Base-by-base conservation (phyloP, 2,113 vertebrate species). In the Pandion haliaetus region DNA sequence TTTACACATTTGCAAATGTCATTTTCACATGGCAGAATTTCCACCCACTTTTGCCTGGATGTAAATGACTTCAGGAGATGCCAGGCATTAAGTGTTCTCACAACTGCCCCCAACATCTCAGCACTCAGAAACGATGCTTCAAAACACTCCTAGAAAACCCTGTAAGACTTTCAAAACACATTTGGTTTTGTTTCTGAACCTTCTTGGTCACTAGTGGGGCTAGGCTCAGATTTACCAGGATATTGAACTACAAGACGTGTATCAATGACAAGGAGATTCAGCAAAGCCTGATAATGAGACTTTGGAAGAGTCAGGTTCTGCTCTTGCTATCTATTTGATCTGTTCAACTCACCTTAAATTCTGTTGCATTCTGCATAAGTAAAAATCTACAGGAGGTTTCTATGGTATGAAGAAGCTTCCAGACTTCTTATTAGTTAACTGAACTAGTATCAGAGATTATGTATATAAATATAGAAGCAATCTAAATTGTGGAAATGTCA, bases 81-180 rank as follows among this genome's bases (percentile, higher is more conserved):
- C 69, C 95, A 96, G 40, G 83, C 91, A 96, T 97, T 95, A 93
- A 97, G 93, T 93, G 86, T 95, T 96, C 95, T 95, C 78, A 85
- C 86, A 93, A 89, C 95, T 92, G 86, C 86, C 94, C 94, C 86
- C 93, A 89, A 3, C 77, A 80, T 89, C 81, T 84, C 88, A 95
- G 86, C 5, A 5, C 66, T 95, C 84, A 76, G 57, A 95, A 95
- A 17, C 0, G 1, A 52, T 9, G n/a, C 77, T 82, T 87, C 78
- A 86, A 90, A 93, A 76, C 44, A 54, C 89, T 93, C 54, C 61
- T 78, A 79, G 83, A 82, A 95, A 95, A 77, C 28, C 50, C 44
- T 57, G 26, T 42, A 42, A 66, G 62, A 26, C 38, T 82, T 95
- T 73, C 19, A 93, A 69, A 87, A 87, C 40, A 36, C 38, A 82